Percentiles rank a stretch among this genome's conserved stretches.
phyloP scores from a whole-genome alignment of 2,113 vertebrate genomes.

The Halichoerus grypus region DNA sequence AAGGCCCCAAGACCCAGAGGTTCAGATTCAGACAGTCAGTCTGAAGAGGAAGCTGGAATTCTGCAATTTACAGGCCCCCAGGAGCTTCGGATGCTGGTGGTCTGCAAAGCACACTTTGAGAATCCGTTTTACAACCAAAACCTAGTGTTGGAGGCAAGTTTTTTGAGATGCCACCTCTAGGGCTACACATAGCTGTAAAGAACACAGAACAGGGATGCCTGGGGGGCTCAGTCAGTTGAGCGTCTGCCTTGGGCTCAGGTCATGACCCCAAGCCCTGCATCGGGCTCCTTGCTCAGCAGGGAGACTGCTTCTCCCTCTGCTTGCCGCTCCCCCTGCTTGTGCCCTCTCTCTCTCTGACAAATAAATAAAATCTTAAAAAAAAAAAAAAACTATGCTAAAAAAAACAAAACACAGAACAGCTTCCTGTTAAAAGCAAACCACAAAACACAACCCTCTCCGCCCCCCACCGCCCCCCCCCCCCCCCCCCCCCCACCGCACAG shows the following conservation, averaged over 20 bases:
- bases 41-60: neutral
- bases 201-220: neutral
- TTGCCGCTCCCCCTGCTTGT: neutral
- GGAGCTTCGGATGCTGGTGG: neutral
- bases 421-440: neutral
- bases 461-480: accelerated
- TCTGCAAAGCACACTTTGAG: neutral
- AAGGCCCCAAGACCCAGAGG: neutral
- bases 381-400: neutral
- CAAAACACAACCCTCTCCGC: neutral
- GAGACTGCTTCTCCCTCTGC: neutral
- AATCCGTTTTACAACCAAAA: neutral
- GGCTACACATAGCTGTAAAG: neutral
- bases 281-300: neutral
- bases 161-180: neutral
- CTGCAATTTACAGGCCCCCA: accelerated
- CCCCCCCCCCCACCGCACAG: accelerated
- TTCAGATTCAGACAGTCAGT: no score
- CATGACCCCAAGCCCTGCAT: neutral
- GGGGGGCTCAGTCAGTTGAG: neutral
- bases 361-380: no score
- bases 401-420: no score
- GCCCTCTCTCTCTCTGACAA: neutral
- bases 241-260: neutral
- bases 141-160: neutral